Conservation (phyloP, 2,113 vertebrate species). For the Clupea harengus region DNA sequence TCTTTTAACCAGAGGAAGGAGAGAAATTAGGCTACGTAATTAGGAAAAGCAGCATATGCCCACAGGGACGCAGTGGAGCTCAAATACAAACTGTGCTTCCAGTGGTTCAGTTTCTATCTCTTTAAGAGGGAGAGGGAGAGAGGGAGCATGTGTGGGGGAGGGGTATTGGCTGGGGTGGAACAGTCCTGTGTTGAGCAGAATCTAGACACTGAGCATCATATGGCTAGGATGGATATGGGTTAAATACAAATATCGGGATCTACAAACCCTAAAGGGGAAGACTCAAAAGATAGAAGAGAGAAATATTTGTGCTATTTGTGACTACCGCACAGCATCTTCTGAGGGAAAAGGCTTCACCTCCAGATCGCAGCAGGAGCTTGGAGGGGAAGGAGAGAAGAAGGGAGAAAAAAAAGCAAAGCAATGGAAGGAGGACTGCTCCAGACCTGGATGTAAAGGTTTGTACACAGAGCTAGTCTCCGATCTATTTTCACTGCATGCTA, state of each 20-base stretch:
- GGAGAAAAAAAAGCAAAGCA: conserved; percentile 37
- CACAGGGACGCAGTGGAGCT: conserved; percentile 46
- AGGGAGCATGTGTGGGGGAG: conserved; percentile 68
- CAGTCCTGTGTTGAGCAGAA: conserved; percentile 78
- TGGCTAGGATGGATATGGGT: conserved; percentile 67
- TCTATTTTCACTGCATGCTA: conserved; percentile 58
- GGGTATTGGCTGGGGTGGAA: conserved; percentile 76
- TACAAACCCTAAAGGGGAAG: conserved; percentile 40
- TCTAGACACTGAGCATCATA: conserved; percentile 64
- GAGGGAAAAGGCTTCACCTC: conserved; percentile 52
- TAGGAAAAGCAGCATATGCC: conserved; percentile 63
- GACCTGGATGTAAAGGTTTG: conserved; percentile 56
- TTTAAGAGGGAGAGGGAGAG: conserved; percentile 70
- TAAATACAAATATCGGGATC: conserved; percentile 54
- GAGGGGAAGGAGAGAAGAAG: conserved; percentile 40
- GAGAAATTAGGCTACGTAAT: conserved; percentile 65
- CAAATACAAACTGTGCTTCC: conserved; percentile 47
- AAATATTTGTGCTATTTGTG: conserved; percentile 26
- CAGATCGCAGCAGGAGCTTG: conserved; percentile 53
- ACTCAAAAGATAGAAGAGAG: conserved; percentile 47
- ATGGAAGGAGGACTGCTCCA: conserved; percentile 49
- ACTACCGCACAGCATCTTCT: conserved; percentile 49
- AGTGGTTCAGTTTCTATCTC: conserved; percentile 65
- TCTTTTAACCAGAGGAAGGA: conserved; percentile 30
- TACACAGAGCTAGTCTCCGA: conserved; percentile 47